phyloP scores from a whole-genome alignment of 2,113 vertebrate species.

The Nettapus auritus region DNA sequence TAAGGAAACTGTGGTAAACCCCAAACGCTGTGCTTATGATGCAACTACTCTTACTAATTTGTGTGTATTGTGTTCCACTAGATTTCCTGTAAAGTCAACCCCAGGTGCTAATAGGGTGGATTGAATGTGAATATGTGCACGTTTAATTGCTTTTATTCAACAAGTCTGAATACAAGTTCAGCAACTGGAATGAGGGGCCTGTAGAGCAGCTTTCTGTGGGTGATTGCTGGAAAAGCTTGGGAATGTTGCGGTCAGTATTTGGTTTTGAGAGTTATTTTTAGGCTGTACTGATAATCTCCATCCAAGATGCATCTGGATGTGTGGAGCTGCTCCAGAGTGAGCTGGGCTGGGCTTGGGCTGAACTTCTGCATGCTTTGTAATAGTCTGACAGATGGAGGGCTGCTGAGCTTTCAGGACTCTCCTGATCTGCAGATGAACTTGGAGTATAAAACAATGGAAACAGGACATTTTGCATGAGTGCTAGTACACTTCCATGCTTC shows the following conservation, averaged over 20 bases:
- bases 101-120: neutral
- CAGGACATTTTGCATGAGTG: neutral
- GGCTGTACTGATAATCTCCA: neutral
- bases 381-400: neutral
- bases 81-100: neutral
- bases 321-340: neutral
- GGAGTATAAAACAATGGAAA: neutral
- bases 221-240: neutral
- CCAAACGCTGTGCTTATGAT: neutral
- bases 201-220: neutral
- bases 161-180: neutral
- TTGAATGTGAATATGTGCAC: neutral
- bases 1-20: neutral
- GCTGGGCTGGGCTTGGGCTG: neutral
- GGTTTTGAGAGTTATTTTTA: neutral
- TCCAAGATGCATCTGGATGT: neutral
- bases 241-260: neutral
- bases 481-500: neutral
- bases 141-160: neutral
- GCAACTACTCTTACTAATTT: neutral
- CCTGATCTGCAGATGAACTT: neutral
- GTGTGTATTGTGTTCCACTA: neutral
- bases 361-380: neutral
- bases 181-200: neutral
- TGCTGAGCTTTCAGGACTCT: neutral